Percentiles rank a stretch among this genome's conserved stretches.
Evolutionary conservation across 2,888 invertebrate genomes (phyloP).

Genomic region (Archaeoteleia sp.): DNA sequence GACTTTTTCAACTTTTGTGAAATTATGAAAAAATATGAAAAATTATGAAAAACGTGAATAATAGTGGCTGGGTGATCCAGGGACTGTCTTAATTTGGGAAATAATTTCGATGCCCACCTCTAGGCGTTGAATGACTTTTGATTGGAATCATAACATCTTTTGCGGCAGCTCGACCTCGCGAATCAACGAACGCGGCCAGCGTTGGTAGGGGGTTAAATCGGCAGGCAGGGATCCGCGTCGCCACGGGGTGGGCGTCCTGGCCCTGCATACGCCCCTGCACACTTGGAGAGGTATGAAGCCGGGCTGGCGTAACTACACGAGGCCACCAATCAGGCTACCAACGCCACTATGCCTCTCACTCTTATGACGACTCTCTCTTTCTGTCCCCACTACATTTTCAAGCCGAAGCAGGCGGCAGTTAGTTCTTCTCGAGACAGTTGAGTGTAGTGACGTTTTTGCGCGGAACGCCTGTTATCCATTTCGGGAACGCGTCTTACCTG

Average conservation of each 20-base stretch:
- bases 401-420: constrained; percentile 39
- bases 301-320: constrained; percentile 53
- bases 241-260: constrained; percentile 68
- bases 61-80: too few species aligned
- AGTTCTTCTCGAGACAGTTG: constrained; percentile 37
- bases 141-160: constrained; percentile 44
- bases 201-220: constrained; percentile 47
- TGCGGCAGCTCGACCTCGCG: constrained; percentile 41
- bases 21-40: too few species aligned
- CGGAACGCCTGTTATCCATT: too few species aligned
- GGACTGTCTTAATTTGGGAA: too few species aligned
- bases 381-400: constrained; percentile 69
- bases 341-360: constrained; percentile 56
- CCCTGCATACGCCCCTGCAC: constrained; percentile 69
- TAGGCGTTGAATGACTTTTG: constrained; percentile 41
- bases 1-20: too few species aligned
- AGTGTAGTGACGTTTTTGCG: too few species aligned
- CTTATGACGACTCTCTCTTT: constrained; percentile 58
- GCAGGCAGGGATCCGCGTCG: constrained; percentile 52
- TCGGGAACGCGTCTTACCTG: too few species aligned
- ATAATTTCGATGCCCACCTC: constrained; percentile 43
- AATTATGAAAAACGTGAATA: too few species aligned
- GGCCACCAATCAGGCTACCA: constrained; percentile 55
- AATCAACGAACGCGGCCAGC: constrained; percentile 51
- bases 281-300: constrained; percentile 51